A percentile compares a stretch with the other conserved stretches of the same genome.
phyloP scores from a whole-genome alignment of 2,888 invertebrate genomes.

The Patella pellucida region DNA sequence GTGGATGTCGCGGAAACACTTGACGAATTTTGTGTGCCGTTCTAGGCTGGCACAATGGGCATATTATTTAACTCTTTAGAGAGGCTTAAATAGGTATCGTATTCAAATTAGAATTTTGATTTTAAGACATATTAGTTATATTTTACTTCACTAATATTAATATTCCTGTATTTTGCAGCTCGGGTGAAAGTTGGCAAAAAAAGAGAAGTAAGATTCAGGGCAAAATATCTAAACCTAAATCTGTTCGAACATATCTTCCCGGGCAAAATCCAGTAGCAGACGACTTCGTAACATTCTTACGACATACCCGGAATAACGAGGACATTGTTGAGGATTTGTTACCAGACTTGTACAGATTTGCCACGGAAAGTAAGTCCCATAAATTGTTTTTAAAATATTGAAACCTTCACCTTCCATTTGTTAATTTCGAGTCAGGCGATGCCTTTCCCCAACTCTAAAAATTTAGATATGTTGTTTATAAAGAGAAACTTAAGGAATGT shows the following conservation, averaged over 20 bases:
- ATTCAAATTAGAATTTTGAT: too few relatives aligned
- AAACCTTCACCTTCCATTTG: not conserved
- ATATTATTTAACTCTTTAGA: too few relatives aligned
- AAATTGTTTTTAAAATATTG: not conserved
- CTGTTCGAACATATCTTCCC: conserved; percentile 47
- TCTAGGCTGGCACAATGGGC: too few relatives aligned
- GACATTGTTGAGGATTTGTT: conserved; percentile 67
- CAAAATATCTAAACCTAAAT: conserved; percentile 49
- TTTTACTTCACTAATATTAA: not conserved
- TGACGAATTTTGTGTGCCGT: too few relatives aligned
- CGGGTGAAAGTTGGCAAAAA: conserved; percentile 50
- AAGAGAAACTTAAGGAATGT: too few relatives aligned
- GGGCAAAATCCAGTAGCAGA: conserved; percentile 49
- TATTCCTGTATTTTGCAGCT: conserved; percentile 37
- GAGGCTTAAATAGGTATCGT: too few relatives aligned
- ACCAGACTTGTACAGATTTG: conserved; percentile 44
- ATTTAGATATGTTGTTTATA: too few relatives aligned
- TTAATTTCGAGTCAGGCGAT: too few relatives aligned
- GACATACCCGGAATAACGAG: conserved; percentile 42
- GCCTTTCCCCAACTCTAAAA: too few relatives aligned
- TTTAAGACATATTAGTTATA: not conserved
- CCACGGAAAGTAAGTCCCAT: conserved; percentile 53
- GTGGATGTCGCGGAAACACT: too few relatives aligned
- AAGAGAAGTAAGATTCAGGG: conserved; percentile 46
- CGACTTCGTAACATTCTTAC: conserved; percentile 47